A percentile compares a stretch with the other conserved stretches of the same genome.
phyloP scores from a whole-genome alignment of 2,888 invertebrate species.

The Nymphalis polychloros region DNA sequence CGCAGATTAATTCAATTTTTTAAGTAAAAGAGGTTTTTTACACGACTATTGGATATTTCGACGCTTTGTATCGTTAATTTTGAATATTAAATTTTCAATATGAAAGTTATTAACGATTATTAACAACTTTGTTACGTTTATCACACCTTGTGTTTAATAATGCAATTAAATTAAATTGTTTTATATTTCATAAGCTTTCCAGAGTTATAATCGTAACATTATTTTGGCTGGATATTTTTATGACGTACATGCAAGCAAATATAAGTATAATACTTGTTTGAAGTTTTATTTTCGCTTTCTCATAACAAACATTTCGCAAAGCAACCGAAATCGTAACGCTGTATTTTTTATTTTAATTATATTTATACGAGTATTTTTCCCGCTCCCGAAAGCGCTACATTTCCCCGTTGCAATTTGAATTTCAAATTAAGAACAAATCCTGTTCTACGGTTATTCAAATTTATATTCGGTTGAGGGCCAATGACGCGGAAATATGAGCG shows the following conservation, averaged over 20 bases:
- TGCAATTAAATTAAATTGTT: too few species aligned
- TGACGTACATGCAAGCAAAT: too few species aligned
- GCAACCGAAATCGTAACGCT: neutral
- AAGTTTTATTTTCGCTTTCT: too few species aligned
- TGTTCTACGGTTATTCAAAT: slow-evolving; percentile 42
- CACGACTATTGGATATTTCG: neutral
- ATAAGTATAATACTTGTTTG: too few species aligned
- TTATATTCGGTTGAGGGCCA: slow-evolving; percentile 67
- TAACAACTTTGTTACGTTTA: too few species aligned
- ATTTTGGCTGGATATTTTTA: too few species aligned
- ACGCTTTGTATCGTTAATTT: slow-evolving; percentile 3
- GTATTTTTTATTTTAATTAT: slow-evolving; percentile 11
- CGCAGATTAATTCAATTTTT: slow-evolving; percentile 30
- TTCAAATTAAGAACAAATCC: slow-evolving; percentile 45
- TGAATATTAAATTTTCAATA: slow-evolving; percentile 4
- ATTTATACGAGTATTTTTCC: slow-evolving; percentile 3
- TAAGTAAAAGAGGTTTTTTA: slow-evolving; percentile 38
- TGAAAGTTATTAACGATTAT: neutral
- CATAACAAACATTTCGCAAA: neutral
- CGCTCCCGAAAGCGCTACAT: slow-evolving; percentile 11
- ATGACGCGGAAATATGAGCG: slow-evolving; percentile 70
- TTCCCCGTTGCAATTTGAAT: slow-evolving; percentile 38
- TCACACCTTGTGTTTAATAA: too few species aligned
- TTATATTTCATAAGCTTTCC: too few species aligned
- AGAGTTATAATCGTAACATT: too few species aligned